Percentiles rank a stretch among this genome's conserved stretches.
These are phyloP conservation scores for Hydrozoanthus gracilis DNA, from an alignment of 92 coral and sea anemone species.

Conservation along the genomic window DNA sequence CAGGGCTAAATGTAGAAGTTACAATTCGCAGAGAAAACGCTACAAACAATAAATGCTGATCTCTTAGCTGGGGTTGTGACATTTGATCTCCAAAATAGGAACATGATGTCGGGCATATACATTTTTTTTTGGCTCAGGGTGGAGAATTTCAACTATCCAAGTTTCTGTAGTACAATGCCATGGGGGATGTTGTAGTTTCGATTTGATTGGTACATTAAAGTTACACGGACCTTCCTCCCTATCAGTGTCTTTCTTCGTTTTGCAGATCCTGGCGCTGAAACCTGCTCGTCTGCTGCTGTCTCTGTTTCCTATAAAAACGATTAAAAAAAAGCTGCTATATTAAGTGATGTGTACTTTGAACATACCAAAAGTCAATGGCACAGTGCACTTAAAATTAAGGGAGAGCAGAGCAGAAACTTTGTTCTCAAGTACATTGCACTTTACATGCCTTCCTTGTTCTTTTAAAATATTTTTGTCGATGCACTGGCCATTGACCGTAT, in stretches of 20 bases:
- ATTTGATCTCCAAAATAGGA: constrained; percentile 15
- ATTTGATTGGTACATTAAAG: constrained; percentile 13
- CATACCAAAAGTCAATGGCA: constrained; percentile 1
- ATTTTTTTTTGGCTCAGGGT: constrained; percentile 13
- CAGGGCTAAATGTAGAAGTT: constrained; percentile 14
- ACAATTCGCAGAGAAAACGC: constrained; percentile 11
- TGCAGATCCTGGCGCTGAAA: constrained; percentile 15
- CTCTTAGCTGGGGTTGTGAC: constrained; percentile 13
- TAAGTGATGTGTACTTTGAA: constrained; percentile 6
- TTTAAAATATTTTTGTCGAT: constrained; percentile 4
- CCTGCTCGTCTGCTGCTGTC: constrained; percentile 16
- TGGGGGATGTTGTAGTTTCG: constrained; percentile 18
- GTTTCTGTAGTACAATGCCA: constrained; percentile 10
- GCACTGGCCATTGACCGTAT: constrained; percentile 4
- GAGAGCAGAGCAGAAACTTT: constrained; percentile 9
- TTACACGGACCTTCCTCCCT: constrained; percentile 3
- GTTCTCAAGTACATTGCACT: constrained; percentile 1
- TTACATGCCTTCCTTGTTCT: constrained; percentile 2
- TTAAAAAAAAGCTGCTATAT: neutral
- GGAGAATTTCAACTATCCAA: constrained; percentile 16
- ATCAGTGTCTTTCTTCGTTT: constrained; percentile 11
- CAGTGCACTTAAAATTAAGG: constrained; percentile 3
- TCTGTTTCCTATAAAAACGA: constrained; percentile 11
- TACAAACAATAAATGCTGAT: constrained; percentile 4
- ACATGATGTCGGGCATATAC: constrained; percentile 5